Evolutionary conservation across 1,140 invertebrate species (phyloP).

Genomic region (Apis mellifera): Amel_HAv3.1 CM009944.2:6608001-6608500

Average conservation of each 20-base stretch:
- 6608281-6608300: background rate
- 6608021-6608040: background rate
- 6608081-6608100: background rate
- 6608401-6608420: background rate
- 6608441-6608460: background rate
- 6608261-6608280: background rate
- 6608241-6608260: background rate
- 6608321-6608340: background rate
- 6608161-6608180: background rate
- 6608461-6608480: background rate
- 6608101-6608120: background rate
- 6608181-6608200: background rate
- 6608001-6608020: background rate
- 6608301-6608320: background rate
- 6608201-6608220: background rate
- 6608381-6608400: slow-evolving; percentile 1
- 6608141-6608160: background rate
- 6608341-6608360: background rate
- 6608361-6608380: slow-evolving; percentile 12
- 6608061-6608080: background rate
- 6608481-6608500: background rate
- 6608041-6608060: background rate
- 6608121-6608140: background rate
- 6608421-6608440: too few species aligned
- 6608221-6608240: background rate